A percentile compares a stretch with the other conserved stretches of the same genome.
Evolutionary conservation across 2,797 vertebrate genomes (phyloP).

Genomic region (Parambassis ranga): DNA sequence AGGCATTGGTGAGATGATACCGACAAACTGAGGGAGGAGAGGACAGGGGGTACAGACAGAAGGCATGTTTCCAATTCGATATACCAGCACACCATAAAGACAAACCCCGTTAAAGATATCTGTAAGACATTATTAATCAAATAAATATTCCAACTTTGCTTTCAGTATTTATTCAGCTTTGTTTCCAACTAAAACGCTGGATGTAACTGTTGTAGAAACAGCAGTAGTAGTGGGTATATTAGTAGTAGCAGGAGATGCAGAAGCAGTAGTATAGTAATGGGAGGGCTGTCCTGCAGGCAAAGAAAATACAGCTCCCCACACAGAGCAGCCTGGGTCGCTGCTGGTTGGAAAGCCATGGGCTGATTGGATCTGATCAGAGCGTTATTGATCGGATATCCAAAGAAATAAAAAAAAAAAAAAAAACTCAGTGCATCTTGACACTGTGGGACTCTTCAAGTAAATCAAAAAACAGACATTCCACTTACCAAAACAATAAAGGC

Average conservation of each 20-base stretch:
- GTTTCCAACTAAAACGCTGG: slow-evolving; percentile 87
- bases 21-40: slow-evolving; percentile 28
- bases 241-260: slow-evolving; percentile 79
- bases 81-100: slow-evolving; percentile 61
- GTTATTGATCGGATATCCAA: slow-evolving; percentile 26
- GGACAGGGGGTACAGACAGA: slow-evolving; percentile 39
- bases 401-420: slow-evolving; percentile 6
- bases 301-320: slow-evolving; percentile 46
- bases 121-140: slow-evolving; percentile 73
- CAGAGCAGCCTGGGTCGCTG: slow-evolving; percentile 49
- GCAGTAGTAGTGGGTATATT: slow-evolving; percentile 79
- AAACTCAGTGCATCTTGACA: slow-evolving; percentile 34
- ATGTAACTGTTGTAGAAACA: slow-evolving; percentile 70
- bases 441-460: slow-evolving; percentile 65
- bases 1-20: slow-evolving; percentile 49
- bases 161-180: slow-evolving; percentile 68
- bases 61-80: slow-evolving; percentile 53
- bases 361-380: slow-evolving; percentile 34
- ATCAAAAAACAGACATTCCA: slow-evolving; percentile 50
- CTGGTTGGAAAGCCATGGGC: slow-evolving; percentile 39
- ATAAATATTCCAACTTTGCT: slow-evolving; percentile 81
- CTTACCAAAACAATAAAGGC: slow-evolving; percentile 44
- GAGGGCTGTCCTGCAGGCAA: slow-evolving; percentile 57
- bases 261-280: slow-evolving; percentile 80
- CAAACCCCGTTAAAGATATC: slow-evolving; percentile 63